Evolutionary conservation across 1,140 invertebrate genomes (phyloP).

Genomic region (Ericerus pela): DNA sequence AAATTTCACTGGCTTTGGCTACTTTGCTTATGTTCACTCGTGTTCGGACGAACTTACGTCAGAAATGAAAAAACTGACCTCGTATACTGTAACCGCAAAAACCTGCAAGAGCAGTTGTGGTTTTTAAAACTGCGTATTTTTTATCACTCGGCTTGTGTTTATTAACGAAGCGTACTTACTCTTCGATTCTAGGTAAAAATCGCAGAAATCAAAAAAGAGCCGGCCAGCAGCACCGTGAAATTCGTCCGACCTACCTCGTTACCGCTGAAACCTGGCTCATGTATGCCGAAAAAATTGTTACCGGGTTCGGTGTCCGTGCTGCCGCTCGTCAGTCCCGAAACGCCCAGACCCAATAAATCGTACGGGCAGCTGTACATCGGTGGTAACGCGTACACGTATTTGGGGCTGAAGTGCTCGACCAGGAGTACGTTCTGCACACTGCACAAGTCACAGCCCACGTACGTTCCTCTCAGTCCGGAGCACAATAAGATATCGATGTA

Average conservation of each 20-base stretch:
- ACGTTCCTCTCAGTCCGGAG: conserved; percentile 57
- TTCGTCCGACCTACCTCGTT: conserved; percentile 63
- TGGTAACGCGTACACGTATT: conserved; percentile 81
- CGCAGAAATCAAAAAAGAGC: too few relatives aligned
- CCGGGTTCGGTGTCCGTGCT: conserved; percentile 60
- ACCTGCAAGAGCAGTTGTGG: too few relatives aligned
- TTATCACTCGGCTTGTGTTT: too few relatives aligned
- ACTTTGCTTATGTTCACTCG: background rate
- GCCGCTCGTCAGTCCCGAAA: conserved; percentile 72
- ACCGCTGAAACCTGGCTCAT: conserved; percentile 64
- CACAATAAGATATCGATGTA: conserved; percentile 93
- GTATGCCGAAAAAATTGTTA: conserved; percentile 52
- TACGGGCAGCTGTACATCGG: conserved; percentile 74
- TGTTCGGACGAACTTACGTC: background rate
- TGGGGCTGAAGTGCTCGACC: conserved; percentile 79
- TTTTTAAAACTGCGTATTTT: conserved; percentile 6
- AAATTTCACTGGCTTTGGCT: too few relatives aligned
- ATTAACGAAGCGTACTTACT: too few relatives aligned
- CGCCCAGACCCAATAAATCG: conserved; percentile 70
- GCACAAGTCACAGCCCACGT: conserved; percentile 86
- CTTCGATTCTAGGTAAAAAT: too few relatives aligned
- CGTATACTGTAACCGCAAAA: too few relatives aligned
- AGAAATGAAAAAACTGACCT: background rate
- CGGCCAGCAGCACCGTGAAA: background rate
- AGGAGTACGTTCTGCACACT: conserved; percentile 82